phyloP scores from a whole-genome alignment of 1,140 invertebrate genomes.

The Brachionus rubens region DNA sequence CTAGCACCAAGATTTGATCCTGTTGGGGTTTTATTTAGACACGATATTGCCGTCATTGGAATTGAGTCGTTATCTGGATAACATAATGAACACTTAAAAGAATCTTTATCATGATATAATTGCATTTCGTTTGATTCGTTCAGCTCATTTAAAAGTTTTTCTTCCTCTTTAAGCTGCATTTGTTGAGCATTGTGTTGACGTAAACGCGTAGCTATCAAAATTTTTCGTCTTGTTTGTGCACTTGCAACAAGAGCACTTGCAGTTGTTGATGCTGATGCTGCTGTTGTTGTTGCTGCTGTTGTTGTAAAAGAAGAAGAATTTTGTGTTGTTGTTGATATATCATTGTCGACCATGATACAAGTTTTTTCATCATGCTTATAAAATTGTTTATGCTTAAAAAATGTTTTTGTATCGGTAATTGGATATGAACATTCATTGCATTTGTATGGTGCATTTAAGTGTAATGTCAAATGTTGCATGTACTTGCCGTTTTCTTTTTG shows the following conservation, averaged over 20 bases:
- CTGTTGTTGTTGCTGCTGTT: too few species aligned
- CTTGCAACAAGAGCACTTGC: too few species aligned
- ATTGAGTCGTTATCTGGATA: background rate
- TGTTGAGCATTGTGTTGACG: slow-evolving; percentile 30
- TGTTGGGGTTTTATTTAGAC: background rate
- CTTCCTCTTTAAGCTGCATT: slow-evolving; percentile 8
- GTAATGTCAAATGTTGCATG: slow-evolving; percentile 27
- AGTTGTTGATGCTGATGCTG: too few species aligned
- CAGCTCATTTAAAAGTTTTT: slow-evolving; percentile 3
- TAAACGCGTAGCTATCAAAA: slow-evolving; percentile 35
- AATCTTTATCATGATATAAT: slow-evolving; percentile 26
- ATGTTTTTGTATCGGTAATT: slow-evolving; percentile 41
- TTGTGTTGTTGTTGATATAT: background rate
- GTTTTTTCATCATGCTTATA: slow-evolving; percentile 46
- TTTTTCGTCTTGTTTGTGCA: slow-evolving; percentile 14
- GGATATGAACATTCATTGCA: slow-evolving; percentile 46
- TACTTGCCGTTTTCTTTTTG: slow-evolving; percentile 46
- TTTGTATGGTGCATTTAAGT: slow-evolving; percentile 43
- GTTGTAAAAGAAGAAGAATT: too few species aligned
- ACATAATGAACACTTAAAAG: slow-evolving; percentile 36
- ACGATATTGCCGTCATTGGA: background rate
- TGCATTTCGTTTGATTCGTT: slow-evolving; percentile 43
- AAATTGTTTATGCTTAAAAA: slow-evolving; percentile 44
- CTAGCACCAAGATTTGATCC: slow-evolving; percentile 1
- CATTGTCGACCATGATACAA: slow-evolving; percentile 41